These are phyloP conservation scores for Notodromas monacha DNA, from an alignment of 2,888 invertebrate species.

Conservation along the genomic window DNA sequence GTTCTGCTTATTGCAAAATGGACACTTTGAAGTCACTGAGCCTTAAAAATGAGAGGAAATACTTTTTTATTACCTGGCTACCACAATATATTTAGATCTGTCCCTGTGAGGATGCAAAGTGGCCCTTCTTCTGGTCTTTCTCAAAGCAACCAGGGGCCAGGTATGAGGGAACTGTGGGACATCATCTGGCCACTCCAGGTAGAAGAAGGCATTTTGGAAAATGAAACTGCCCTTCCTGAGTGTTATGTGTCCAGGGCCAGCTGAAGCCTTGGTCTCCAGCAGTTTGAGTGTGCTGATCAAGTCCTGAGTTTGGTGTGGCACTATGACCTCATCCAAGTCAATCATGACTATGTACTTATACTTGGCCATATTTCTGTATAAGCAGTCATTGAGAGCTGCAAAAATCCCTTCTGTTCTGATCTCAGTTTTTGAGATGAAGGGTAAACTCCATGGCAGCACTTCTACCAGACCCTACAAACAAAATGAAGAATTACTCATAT, in stretches of 20 bases:
- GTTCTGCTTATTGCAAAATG: too few relatives aligned
- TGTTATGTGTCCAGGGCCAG: background rate
- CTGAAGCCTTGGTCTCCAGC: conserved; percentile 8
- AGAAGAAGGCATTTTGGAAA: conserved; percentile 21
- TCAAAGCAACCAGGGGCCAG: conserved; percentile 12
- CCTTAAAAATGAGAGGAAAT: too few relatives aligned
- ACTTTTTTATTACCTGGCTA: too few relatives aligned
- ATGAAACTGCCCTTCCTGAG: conserved; percentile 14
- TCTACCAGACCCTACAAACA: too few relatives aligned
- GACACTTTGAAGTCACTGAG: too few relatives aligned
- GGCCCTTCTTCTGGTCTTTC: conserved; percentile 12
- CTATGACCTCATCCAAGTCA: conserved; percentile 14
- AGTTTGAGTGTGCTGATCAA: conserved; percentile 10
- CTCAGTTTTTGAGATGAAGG: conserved; percentile 14
- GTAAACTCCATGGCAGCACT: conserved; percentile 17
- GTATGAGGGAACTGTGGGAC: conserved; percentile 19
- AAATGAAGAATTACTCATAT: conserved; percentile 5
- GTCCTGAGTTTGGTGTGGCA: conserved; percentile 11
- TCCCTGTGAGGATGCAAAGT: conserved; percentile 11
- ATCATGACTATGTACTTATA: conserved; percentile 13
- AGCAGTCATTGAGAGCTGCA: conserved; percentile 14
- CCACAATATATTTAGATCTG: conserved; percentile 19
- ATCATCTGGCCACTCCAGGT: conserved; percentile 18
- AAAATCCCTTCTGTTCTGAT: conserved; percentile 16
- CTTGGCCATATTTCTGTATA: conserved; percentile 14